Conservation (phyloP, 2,797 vertebrate genomes). For the Amazona ochrocephala region DNA sequence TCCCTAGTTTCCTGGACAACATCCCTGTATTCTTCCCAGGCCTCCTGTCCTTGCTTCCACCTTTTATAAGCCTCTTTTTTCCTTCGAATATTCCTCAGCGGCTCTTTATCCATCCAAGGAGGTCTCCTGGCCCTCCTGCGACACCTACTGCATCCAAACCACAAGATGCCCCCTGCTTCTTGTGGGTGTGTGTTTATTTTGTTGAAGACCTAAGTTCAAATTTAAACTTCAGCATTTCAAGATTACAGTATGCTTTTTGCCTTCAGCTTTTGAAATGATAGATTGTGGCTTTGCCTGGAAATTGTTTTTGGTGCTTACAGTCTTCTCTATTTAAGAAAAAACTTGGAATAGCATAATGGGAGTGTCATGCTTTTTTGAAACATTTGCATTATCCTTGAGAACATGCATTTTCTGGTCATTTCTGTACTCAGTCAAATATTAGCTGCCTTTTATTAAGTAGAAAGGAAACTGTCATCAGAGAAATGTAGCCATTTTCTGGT, state of each 20-base stretch:
- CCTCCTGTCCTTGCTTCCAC: no score
- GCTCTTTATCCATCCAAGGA: no score
- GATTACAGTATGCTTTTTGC: background rate
- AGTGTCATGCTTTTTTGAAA: background rate
- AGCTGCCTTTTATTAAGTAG: background rate
- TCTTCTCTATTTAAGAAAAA: background rate
- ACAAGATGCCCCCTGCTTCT: no score
- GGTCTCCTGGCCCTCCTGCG: no score
- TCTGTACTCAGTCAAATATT: background rate
- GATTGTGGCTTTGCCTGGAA: background rate
- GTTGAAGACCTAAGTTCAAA: background rate
- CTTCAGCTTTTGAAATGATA: background rate
- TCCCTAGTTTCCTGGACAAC: no score
- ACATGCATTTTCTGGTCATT: background rate
- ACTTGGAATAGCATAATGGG: background rate
- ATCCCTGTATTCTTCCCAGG: no score
- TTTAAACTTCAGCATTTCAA: background rate
- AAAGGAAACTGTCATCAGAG: background rate
- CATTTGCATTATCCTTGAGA: background rate
- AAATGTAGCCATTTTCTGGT: background rate
- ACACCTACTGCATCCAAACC: no score
- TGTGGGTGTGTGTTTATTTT: background rate
- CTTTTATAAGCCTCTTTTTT: no score
- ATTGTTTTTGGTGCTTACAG: background rate
- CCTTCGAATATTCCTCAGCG: no score